phyloP scores from a whole-genome alignment of 2,113 vertebrate genomes.

The Oreochromis niloticus region DNA sequence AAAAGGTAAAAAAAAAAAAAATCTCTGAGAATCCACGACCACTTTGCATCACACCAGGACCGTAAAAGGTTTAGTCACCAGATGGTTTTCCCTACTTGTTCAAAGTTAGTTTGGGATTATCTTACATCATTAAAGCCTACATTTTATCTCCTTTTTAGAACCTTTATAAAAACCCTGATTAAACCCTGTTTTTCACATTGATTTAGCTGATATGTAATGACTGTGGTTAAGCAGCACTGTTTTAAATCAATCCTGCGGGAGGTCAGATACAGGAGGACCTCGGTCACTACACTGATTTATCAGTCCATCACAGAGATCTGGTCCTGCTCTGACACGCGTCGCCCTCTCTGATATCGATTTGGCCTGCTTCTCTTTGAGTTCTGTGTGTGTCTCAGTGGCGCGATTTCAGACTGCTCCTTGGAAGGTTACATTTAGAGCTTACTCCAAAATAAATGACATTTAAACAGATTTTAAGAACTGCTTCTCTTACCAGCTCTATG shows the following conservation, averaged over 20 bases:
- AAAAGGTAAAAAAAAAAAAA: not conserved
- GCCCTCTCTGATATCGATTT: not conserved
- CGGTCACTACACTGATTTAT: not conserved
- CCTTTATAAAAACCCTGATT: not conserved
- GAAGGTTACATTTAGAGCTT: not conserved
- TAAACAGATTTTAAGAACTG: not conserved
- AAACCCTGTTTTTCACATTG: not conserved
- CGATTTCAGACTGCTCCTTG: not conserved
- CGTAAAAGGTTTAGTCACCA: not conserved
- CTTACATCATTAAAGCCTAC: accelerated
- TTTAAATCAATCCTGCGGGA: not conserved
- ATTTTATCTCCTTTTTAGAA: not conserved
- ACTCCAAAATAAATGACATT: not conserved
- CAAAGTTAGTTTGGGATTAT: not conserved
- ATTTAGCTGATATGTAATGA: not conserved
- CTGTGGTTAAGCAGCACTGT: not conserved
- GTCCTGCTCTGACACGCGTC: not conserved
- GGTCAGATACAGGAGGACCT: not conserved
- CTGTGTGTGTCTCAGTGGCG: not conserved
- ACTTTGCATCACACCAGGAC: not conserved
- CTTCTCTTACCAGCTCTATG: conserved; percentile 84
- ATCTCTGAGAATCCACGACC: accelerated
- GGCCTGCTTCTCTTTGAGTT: not conserved
- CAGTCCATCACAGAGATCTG: conserved; percentile 4
- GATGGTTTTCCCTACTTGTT: not conserved